A percentile compares a stretch with the other conserved stretches of the same genome.
phyloP scores from a whole-genome alignment of 1,140 invertebrate genomes.

The Hyposmocoma kahamanoa region DNA sequence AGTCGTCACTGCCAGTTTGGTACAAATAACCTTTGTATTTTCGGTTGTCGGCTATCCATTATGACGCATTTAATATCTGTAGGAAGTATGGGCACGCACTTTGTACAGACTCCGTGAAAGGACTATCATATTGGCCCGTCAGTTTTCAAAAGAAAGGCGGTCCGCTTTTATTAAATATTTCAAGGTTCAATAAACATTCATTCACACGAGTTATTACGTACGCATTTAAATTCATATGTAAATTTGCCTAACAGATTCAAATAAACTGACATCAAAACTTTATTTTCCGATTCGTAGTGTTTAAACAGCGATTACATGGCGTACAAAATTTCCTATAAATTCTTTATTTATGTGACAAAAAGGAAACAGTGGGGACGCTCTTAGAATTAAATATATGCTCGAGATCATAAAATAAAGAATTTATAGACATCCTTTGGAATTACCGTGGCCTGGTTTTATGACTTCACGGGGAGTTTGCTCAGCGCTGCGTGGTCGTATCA shows the following conservation, averaged over 20 bases:
- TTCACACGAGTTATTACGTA: not conserved
- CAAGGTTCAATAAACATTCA: not conserved
- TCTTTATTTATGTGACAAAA: conserved; percentile 56
- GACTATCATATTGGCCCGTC: conserved; percentile 33
- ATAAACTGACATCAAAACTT: not conserved
- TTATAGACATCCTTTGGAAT: conserved; percentile 67
- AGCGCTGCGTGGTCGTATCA: conserved; percentile 51
- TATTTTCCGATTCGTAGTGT: conserved; percentile 17
- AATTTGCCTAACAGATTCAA: conserved; percentile 28
- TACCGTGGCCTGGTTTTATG: conserved; percentile 62
- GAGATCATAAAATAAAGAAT: conserved; percentile 70
- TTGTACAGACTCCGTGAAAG: conserved; percentile 24
- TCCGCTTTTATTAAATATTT: conserved; percentile 28
- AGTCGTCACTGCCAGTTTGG: not conserved
- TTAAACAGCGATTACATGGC: conserved; percentile 41
- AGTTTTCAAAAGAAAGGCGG: conserved; percentile 25
- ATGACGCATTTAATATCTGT: conserved; percentile 39
- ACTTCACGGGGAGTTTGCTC: conserved; percentile 64
- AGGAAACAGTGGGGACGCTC: conserved; percentile 54
- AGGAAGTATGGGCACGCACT: conserved; percentile 36
- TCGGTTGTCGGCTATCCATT: conserved; percentile 33
- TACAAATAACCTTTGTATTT: conserved; percentile 34
- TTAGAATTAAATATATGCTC: conserved; percentile 68
- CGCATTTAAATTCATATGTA: conserved; percentile 17
- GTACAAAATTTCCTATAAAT: conserved; percentile 52